Evolutionary conservation across 2,888 invertebrate genomes (phyloP), one percentile per base, ranked within the genome.

Genomic region (Globia sparganii): DNA sequence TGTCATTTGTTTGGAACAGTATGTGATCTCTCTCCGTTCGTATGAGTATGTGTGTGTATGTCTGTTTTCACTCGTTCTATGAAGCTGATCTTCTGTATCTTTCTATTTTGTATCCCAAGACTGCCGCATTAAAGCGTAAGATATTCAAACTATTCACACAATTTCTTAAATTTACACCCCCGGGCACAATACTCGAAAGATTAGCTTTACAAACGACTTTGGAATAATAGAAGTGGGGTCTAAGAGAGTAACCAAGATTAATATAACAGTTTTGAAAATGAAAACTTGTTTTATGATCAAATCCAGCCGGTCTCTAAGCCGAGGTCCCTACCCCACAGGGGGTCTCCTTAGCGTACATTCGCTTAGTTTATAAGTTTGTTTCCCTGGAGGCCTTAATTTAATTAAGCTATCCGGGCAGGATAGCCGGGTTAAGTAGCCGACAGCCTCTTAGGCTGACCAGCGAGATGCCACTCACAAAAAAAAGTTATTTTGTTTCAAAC

Each of bases 121-220:
- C 11, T 67, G 6, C 28, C 34, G 13, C 43, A 70, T 58, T 43
- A 25, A 66, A 75, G 21, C 72, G 37, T 37, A 75, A 77, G 62
- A 69, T 71, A 76, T 75, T 81, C 34, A 37, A 79, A 84, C 72
- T 82, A 87, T 83, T 79, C 49, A 31, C 59, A 43, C 53, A 80
- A 79, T 75, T 83, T 81, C 83, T 80, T 77, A 76, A 82, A 87
- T 80, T 75, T 78, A 64, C 71, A 68, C 67, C 83, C 68, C 4
- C 11, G 13, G 77, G 86, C 72, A 43, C 61, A 75, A 62, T 9
- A 62, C 73, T 64, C 34, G 40, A 75, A 72, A 81, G 85, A 82
- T 87, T 83, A 82, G 66, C 67, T 71, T 78, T 61, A 80, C 80
- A 85, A 87, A 85, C 72, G 72, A 70, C 65, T 66, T 40, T 68